Conservation (phyloP, 37 sponge, comb jelly and placozoan genomes). For the Bolinopsis microptera region DNA sequence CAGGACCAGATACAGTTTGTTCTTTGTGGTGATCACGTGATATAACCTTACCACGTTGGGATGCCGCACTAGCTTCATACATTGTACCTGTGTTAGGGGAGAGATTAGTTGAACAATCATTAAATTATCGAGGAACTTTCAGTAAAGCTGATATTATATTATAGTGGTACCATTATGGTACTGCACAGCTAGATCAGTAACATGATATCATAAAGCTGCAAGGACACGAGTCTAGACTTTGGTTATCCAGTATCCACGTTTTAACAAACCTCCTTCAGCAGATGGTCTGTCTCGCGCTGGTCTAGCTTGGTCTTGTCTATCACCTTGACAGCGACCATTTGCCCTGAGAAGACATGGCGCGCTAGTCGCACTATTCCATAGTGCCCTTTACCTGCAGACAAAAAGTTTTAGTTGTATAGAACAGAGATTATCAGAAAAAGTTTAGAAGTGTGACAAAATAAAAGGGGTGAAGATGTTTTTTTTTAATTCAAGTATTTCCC, state of each 20-base stretch:
- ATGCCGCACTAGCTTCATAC: constrained; percentile 95
- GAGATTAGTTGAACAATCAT: too few relatives aligned
- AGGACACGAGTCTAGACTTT: too few relatives aligned
- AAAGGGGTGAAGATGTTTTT: too few relatives aligned
- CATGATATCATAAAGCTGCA: too few relatives aligned
- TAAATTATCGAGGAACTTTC: too few relatives aligned
- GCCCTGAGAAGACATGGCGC: constrained; percentile 68
- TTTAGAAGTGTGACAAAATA: neutral
- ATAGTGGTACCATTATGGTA: too few relatives aligned
- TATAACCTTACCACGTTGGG: constrained; percentile 93
- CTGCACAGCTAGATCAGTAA: too few relatives aligned
- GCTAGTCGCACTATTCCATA: constrained; percentile 94
- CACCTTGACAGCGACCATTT: constrained; percentile 93
- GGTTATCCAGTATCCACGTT: too few relatives aligned
- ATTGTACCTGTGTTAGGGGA: constrained; percentile 77
- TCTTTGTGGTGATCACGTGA: constrained; percentile 93
- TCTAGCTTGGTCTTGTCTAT: constrained; percentile 97
- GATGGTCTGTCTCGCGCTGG: constrained; percentile 80
- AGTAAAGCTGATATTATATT: too few relatives aligned
- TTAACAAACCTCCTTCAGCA: constrained; percentile 81
- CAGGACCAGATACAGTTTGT: constrained; percentile 90
- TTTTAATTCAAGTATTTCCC: too few relatives aligned
- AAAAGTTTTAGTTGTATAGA: neutral
- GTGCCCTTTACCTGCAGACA: constrained; percentile 85
- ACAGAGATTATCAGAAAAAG: neutral